Conservation (phyloP, 53 echinoderm and acorn worm species). For the Arbacia lixula region DNA sequence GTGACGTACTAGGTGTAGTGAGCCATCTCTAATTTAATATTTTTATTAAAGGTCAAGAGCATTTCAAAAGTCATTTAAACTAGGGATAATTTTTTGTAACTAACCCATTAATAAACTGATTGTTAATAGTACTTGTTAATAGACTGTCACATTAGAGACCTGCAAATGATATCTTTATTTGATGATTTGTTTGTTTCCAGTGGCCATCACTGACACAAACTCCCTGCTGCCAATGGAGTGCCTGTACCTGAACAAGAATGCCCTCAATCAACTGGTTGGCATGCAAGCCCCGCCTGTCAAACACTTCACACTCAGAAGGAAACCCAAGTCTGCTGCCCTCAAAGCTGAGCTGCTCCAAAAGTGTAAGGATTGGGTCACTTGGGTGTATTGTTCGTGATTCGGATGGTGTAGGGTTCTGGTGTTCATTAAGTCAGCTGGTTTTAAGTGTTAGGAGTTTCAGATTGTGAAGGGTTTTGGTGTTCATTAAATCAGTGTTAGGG, state of each 20-base stretch:
- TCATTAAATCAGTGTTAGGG: no score
- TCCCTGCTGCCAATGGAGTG: constrained; percentile 94
- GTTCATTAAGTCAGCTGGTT: background rate
- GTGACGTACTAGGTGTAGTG: no score
- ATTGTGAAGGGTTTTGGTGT: background rate
- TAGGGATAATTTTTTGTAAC: no score
- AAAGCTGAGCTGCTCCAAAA: constrained; percentile 91
- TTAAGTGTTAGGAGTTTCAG: no score
- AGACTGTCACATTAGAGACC: no score
- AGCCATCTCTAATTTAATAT: no score
- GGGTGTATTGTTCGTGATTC: no score
- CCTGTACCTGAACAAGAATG: constrained; percentile 95
- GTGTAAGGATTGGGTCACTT: constrained; percentile 94
- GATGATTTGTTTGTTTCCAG: constrained; percentile 55
- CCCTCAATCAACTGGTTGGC: constrained; percentile 95
- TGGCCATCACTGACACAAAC: constrained; percentile 91
- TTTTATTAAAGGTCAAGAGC: no score
- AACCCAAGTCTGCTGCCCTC: constrained; percentile 96
- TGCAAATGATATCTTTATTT: no score
- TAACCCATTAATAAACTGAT: no score
- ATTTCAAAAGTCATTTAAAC: no score
- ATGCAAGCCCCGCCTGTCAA: constrained; percentile 98
- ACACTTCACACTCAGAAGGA: constrained; percentile 92
- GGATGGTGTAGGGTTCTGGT: background rate
- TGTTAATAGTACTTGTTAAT: no score